Conservation (phyloP, 2,113 vertebrate genomes). For the Ammodytes marinus region DNA sequence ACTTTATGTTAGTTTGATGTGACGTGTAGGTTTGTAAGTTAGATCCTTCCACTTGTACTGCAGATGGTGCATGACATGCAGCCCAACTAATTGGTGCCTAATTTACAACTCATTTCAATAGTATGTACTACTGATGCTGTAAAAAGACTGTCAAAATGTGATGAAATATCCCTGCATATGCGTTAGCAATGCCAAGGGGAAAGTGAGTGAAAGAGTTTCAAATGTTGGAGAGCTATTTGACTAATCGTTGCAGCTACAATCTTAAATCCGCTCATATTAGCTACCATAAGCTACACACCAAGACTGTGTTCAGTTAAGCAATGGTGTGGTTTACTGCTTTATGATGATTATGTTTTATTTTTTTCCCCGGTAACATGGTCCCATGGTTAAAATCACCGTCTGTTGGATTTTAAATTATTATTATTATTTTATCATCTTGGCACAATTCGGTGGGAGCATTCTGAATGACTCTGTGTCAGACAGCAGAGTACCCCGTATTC, state of each 20-base stretch:
- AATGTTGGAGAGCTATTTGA: not conserved
- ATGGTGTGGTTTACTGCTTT: not conserved
- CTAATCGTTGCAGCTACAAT: not conserved
- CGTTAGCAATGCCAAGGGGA: not conserved
- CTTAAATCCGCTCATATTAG: not conserved
- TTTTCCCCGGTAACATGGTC: not conserved
- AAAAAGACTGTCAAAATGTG: not conserved
- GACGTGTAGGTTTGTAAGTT: not conserved
- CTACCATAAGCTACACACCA: not conserved
- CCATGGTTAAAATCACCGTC: not conserved
- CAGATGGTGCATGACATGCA: slow-evolving; percentile 1
- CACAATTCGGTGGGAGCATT: not conserved
- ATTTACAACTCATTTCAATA: slow-evolving; percentile 5
- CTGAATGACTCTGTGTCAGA: not conserved
- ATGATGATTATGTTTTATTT: not conserved
- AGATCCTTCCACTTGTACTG: not conserved
- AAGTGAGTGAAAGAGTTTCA: not conserved
- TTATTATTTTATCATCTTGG: not conserved
- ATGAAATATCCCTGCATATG: not conserved
- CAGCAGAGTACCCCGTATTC: not conserved
- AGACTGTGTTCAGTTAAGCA: not conserved
- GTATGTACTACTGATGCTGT: not conserved
- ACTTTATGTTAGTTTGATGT: not conserved
- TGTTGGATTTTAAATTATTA: not conserved
- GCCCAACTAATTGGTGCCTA: not conserved